Conservation (phyloP, 1,140 invertebrate genomes). For the Asobara japonica region DNA sequence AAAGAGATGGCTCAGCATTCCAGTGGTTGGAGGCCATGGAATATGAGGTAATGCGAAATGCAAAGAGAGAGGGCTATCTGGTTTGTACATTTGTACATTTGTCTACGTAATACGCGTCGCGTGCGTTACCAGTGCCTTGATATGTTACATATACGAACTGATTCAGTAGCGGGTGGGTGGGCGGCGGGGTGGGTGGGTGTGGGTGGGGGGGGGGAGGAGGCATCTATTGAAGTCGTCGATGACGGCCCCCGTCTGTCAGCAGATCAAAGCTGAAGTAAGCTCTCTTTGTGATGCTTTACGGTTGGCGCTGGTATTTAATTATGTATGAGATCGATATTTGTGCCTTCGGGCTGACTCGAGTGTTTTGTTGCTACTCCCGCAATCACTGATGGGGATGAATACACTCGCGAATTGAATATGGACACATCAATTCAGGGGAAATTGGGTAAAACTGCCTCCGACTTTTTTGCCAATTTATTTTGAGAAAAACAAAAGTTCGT, state of each 20-base stretch:
- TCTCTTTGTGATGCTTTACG: slow-evolving; percentile 65
- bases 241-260: slow-evolving; percentile 65
- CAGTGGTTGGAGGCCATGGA: slow-evolving; percentile 32
- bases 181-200: slow-evolving; percentile 9
- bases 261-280: slow-evolving; percentile 65
- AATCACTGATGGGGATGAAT: slow-evolving; percentile 1
- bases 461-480: too few relatives aligned
- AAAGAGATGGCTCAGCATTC: too few relatives aligned
- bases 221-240: slow-evolving; percentile 63
- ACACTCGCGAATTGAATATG: background rate
- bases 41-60: slow-evolving; percentile 45
- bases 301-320: slow-evolving; percentile 64
- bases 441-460: too few relatives aligned
- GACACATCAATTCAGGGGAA: too few relatives aligned
- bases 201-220: slow-evolving; percentile 29
- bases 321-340: slow-evolving; percentile 66
- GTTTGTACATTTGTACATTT: slow-evolving; percentile 11
- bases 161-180: slow-evolving; percentile 12
- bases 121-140: slow-evolving; percentile 1
- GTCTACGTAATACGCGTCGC: slow-evolving; percentile 12
- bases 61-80: slow-evolving; percentile 29
- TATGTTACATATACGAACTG: slow-evolving; percentile 1
- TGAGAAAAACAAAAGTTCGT: too few relatives aligned
- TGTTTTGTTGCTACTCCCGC: slow-evolving; percentile 20
- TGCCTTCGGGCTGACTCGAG: slow-evolving; percentile 55